A percentile compares a stretch with the other conserved stretches of the same genome.
Conservation (phyloP, 53 echinoderm and acorn worm genomes). For the Glandiceps talaboti region DNA sequence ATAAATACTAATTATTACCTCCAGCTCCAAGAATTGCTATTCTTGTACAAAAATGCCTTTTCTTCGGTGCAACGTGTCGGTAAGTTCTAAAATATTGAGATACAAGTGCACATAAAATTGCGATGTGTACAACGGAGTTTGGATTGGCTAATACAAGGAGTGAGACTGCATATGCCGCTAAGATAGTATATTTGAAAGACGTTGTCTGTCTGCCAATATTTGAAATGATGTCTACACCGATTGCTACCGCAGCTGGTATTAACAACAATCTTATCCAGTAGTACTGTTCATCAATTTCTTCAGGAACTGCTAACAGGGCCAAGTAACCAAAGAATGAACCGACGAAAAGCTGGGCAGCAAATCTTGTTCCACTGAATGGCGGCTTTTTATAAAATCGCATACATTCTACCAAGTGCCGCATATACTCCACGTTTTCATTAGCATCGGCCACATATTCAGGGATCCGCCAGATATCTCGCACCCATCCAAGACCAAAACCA, state of each 20-base stretch:
- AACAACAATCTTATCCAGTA: conserved; percentile 24
- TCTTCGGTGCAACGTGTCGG: conserved; percentile 7
- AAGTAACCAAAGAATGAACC: conserved; percentile 71
- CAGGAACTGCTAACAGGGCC: conserved; percentile 33
- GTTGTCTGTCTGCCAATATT: conserved; percentile 64
- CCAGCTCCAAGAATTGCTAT: conserved; percentile 42
- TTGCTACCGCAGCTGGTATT: conserved; percentile 43
- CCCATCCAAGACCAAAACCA: conserved; percentile 62
- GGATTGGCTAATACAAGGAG: conserved; percentile 26
- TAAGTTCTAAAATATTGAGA: conserved; percentile 35
- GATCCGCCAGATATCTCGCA: conserved; percentile 58
- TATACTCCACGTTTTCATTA: conserved; percentile 41
- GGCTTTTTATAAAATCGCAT: conserved; percentile 32
- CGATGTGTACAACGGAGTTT: conserved; percentile 28
- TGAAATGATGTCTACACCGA: conserved; percentile 58
- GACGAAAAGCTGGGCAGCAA: conserved; percentile 40
- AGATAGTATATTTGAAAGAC: conserved; percentile 30
- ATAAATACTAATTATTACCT: conserved; percentile 28
- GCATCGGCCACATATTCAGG: conserved; percentile 52
- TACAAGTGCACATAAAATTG: conserved; percentile 41
- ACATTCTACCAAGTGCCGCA: conserved; percentile 28
- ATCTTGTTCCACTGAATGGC: conserved; percentile 42
- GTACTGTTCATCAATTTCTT: conserved; percentile 20
- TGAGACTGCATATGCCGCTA: conserved; percentile 35
- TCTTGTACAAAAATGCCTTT: conserved; percentile 39